A percentile compares a stretch with the other conserved stretches of the same genome.
phyloP scores from a whole-genome alignment of 2,888 invertebrate genomes.

The Schrankia costaestrigalis region DNA sequence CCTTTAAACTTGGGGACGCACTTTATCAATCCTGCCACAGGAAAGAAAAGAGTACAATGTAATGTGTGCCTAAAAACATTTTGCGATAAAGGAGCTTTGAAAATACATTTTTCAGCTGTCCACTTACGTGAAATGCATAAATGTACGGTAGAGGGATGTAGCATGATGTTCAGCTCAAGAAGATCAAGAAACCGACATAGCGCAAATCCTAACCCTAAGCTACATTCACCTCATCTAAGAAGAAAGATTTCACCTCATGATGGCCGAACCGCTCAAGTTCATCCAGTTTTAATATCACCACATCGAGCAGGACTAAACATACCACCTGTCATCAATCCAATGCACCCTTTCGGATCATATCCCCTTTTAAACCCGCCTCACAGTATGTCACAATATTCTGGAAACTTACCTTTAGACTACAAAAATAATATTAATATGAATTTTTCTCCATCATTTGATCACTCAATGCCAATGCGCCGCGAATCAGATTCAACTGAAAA shows the following conservation, averaged over 20 bases:
- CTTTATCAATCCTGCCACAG: conserved; percentile 94
- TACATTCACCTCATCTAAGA: conserved; percentile 96
- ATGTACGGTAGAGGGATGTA: conserved; percentile 99
- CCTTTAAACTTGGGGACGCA: conserved; percentile 93
- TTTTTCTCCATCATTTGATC: conserved; percentile 54
- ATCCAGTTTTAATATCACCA: conserved; percentile 89
- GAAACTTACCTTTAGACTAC: conserved; percentile 73
- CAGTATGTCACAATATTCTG: conserved; percentile 81
- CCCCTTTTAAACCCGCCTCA: conserved; percentile 87
- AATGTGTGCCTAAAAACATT: conserved; percentile 99
- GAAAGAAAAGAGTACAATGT: conserved; percentile 98
- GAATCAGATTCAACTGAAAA: conserved; percentile 68
- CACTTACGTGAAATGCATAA: conserved; percentile 99
- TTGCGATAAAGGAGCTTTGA: conserved; percentile 99
- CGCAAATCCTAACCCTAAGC: conserved; percentile 98
- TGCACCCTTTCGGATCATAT: conserved; percentile 89
- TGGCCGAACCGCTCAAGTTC: conserved; percentile 93
- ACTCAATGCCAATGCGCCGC: conserved; percentile 59
- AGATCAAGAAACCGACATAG: conserved; percentile 97
- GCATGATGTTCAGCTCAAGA: conserved; percentile 99
- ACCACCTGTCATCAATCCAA: conserved; percentile 84
- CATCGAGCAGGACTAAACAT: conserved; percentile 82
- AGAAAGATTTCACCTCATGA: conserved; percentile 97
- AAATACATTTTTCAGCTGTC: conserved; percentile 99
- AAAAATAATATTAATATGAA: conserved; percentile 69